These are phyloP conservation scores for Graptemys geographica DNA, from an alignment of 2,797 vertebrate genomes.

Conservation along the genomic window DNA sequence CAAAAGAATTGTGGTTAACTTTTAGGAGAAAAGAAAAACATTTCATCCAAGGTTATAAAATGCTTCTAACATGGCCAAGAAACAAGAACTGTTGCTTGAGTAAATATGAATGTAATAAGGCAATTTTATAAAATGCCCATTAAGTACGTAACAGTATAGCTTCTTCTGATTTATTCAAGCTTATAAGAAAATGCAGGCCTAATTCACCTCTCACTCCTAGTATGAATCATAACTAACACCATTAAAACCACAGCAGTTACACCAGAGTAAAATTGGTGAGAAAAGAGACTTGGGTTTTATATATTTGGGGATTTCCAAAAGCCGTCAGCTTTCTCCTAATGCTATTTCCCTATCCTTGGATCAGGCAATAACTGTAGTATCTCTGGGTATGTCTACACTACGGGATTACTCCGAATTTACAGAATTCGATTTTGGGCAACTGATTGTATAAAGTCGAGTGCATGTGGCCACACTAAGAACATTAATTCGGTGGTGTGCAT, in stretches of 20 bases:
- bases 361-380: not conserved
- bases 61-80: not conserved
- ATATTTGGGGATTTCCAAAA: not conserved
- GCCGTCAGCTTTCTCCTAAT: not conserved
- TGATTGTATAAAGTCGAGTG: too few relatives aligned
- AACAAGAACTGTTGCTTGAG: constrained; percentile 8
- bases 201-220: constrained; percentile 3
- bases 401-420: too few relatives aligned
- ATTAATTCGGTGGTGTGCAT: too few relatives aligned
- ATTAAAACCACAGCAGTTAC: not conserved
- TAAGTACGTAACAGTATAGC: not conserved
- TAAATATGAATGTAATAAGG: not conserved
- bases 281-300: not conserved
- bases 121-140: not conserved
- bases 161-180: not conserved
- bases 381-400: not conserved
- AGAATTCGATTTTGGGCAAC: too few relatives aligned
- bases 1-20: not conserved
- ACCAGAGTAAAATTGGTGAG: not conserved
- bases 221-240: not conserved
- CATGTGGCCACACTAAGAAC: too few relatives aligned
- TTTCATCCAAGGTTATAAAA: not conserved
- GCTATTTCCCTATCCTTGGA: not conserved
- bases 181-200: constrained; percentile 22
- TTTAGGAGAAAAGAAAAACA: constrained; percentile 29